phyloP scores from a whole-genome alignment of 2,888 invertebrate species.

The Hoplodrina blanda region DNA sequence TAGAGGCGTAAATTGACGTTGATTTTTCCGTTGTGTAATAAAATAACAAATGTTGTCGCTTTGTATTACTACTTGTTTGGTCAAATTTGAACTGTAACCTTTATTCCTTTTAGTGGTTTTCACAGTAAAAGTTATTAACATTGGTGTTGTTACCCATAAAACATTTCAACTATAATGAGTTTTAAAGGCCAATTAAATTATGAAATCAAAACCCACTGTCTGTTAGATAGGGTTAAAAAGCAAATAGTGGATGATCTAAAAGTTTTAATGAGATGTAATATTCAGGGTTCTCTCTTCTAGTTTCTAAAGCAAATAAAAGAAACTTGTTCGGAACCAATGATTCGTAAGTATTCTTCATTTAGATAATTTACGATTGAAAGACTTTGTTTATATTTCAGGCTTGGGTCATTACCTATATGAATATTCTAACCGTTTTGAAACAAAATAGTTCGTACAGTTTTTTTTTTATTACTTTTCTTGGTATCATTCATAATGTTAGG shows the following conservation, averaged over 20 bases:
- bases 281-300: constrained; percentile 3
- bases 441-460: neutral
- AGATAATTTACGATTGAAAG: neutral
- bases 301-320: constrained; percentile 32
- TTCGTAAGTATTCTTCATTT: neutral
- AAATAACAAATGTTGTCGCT: too few relatives aligned
- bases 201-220: too few relatives aligned
- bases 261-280: constrained; percentile 42
- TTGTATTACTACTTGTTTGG: too few relatives aligned
- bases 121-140: neutral
- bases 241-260: constrained; percentile 20
- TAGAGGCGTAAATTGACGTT: too few relatives aligned
- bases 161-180: too few relatives aligned
- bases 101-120: neutral
- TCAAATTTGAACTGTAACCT: too few relatives aligned
- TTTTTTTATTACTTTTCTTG: too few relatives aligned
- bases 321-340: constrained; percentile 12
- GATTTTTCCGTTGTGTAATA: too few relatives aligned
- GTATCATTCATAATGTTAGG: too few relatives aligned
- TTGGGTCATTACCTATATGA: neutral
- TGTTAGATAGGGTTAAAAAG: constrained; percentile 1
- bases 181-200: too few relatives aligned
- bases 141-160: neutral
- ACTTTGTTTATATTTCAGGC: neutral
- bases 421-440: neutral